These are phyloP conservation scores for Ernsta delagoae DNA, from an alignment of 2,888 invertebrate species.

Conservation along the genomic window DNA sequence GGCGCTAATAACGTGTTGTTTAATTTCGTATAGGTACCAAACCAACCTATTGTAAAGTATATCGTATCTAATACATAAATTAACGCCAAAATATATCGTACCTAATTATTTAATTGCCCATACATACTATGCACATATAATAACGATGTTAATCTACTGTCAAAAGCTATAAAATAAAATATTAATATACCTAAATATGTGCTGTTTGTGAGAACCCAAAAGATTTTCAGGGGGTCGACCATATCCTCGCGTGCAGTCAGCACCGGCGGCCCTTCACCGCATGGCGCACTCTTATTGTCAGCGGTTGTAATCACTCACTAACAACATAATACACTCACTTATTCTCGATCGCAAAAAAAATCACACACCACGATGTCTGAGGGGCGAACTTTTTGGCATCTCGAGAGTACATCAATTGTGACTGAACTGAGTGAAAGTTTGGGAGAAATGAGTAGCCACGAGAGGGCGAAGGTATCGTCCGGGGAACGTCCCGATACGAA, in stretches of 20 bases:
- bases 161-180: too few relatives aligned
- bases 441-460: constrained; percentile 45
- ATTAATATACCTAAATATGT: constrained; percentile 88
- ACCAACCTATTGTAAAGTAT: too few relatives aligned
- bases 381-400: constrained; percentile 38
- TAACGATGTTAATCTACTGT: too few relatives aligned
- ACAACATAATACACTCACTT: constrained; percentile 43
- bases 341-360: constrained; percentile 24
- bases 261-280: constrained; percentile 74
- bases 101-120: too few relatives aligned
- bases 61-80: too few relatives aligned
- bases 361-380: constrained; percentile 37
- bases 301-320: constrained; percentile 42
- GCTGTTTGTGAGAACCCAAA: constrained; percentile 94
- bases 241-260: constrained; percentile 82
- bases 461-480: constrained; percentile 60
- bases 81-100: too few relatives aligned
- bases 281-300: constrained; percentile 70
- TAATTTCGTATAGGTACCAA: too few relatives aligned
- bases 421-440: constrained; percentile 45
- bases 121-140: too few relatives aligned
- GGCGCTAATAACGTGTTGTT: not conserved
- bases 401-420: constrained; percentile 48
- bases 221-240: constrained; percentile 93
- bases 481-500: constrained; percentile 69